phyloP scores from a whole-genome alignment of 2,113 vertebrate genomes.

The Potamarius usumacintae region DNA sequence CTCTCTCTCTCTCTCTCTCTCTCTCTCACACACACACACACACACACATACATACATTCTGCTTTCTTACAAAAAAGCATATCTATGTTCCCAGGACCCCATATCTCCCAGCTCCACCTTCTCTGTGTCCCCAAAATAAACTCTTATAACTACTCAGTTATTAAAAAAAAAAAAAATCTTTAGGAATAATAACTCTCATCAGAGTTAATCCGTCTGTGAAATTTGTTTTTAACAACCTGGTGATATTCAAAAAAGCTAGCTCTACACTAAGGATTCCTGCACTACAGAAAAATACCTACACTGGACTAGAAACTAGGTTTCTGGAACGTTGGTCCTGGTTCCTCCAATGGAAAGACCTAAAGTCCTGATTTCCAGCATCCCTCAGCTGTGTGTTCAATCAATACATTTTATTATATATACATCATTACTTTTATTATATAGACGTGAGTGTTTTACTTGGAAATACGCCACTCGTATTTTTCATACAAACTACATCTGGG shows the following conservation, averaged over 20 bases:
- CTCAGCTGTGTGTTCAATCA: not conserved
- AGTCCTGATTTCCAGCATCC: not conserved
- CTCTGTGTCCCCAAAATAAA: not conserved
- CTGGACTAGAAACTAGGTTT: not conserved
- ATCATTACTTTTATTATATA: no score
- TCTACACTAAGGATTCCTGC: not conserved
- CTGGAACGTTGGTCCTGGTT: not conserved
- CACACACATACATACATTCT: no score
- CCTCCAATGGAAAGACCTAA: no score
- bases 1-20: no score
- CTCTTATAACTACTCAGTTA: not conserved
- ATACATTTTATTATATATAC: not conserved
- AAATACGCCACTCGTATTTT: no score
- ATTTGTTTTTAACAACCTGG: not conserved
- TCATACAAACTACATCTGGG: no score
- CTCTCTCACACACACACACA: no score
- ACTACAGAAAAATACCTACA: not conserved
- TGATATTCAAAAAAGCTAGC: not conserved
- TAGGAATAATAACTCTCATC: no score
- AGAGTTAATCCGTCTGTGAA: no score
- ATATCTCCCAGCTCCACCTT: not conserved
- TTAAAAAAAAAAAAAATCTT: no score
- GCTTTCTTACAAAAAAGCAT: no score
- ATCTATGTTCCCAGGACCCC: not conserved
- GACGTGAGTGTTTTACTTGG: no score